phyloP scores from a whole-genome alignment of 2,113 vertebrate genomes.

The Epinephelus moara region DNA sequence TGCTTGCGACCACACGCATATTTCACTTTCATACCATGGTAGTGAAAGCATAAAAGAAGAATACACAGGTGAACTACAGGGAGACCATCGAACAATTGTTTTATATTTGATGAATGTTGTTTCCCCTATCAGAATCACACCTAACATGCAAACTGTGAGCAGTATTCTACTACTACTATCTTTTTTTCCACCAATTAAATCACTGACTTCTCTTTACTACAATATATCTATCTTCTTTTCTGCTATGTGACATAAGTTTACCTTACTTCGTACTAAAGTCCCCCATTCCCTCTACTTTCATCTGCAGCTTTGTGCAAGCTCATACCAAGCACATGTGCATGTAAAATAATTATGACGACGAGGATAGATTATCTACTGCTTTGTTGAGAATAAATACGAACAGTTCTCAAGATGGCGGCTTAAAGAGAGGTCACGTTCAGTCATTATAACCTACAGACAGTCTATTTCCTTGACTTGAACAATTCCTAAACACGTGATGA shows the following conservation, averaged over 20 bases:
- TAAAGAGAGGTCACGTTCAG: too few relatives aligned
- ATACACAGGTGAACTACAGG: constrained; percentile 9
- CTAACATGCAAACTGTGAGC: constrained; percentile 10
- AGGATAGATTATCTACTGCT: background rate
- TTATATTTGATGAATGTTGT: constrained; percentile 48
- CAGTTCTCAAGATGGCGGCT: too few relatives aligned
- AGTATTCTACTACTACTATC: background rate
- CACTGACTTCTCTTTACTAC: background rate
- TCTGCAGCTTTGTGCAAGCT: background rate
- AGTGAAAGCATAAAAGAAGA: constrained; percentile 2
- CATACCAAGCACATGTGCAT: constrained; percentile 2
- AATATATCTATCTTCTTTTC: background rate
- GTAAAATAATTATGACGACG: background rate
- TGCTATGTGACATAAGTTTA: background rate
- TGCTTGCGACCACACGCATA: background rate
- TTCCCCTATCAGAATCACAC: constrained; percentile 20
- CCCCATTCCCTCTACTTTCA: background rate
- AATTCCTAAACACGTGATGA: too few relatives aligned
- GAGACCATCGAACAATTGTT: constrained; percentile 27
- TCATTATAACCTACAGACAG: too few relatives aligned
- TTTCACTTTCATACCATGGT: constrained; percentile 3
- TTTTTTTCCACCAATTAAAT: constrained; percentile 7
- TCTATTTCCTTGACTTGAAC: too few relatives aligned
- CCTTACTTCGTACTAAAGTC: background rate
- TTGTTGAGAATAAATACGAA: background rate